Evolutionary conservation across 2,797 vertebrate genomes (phyloP), one percentile per base, ranked within the genome.

Genomic region (Oreochromis grahami): DNA sequence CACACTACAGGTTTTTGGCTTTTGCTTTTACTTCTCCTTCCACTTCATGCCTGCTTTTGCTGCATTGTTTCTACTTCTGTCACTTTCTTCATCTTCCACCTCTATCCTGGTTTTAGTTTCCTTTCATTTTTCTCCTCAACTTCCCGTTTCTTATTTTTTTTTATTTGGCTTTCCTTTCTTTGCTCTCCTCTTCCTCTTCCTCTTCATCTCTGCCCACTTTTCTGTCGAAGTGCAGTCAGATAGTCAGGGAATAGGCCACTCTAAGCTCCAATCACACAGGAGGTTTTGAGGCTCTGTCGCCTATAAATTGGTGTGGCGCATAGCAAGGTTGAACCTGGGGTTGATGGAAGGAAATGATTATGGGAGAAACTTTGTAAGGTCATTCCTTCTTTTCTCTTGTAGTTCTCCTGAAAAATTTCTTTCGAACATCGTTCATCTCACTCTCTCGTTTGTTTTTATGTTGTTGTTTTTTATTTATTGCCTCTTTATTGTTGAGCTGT

Each of bases 301-400:
- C 84, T 78, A 48, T 86, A 89, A 84, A 89, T 84, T 86, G 83
- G 38, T 70, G 63, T 82, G 21, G 82, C 84, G 72, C 72, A 29
- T n/a, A 78, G 56, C 50, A 14, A 43, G 65, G 77, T 34, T 89
- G 81, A 86, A 78, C 83, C 41, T 21, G 32, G 52, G 79, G 45
- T 70, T 86, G 85, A 88, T 90, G 84, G 83, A 82, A 74, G 68
- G 81, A 84, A 87, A 79, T 80, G 48, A 87, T 90, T 79, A 65
- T 87, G 58, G 43, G 29, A 70, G 56, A 87, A 84, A 82, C 70
- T 76, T 81, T 52, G 51, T 50, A 34, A 8, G 38, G 34, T 38
- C 56, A 6, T 76, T 77, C 53, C 48, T 81, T 10, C 52, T 55
- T 50, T 29, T 53, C 76, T 63, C 41, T 58, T 38, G 5, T 55